These are phyloP conservation scores for Eulemur albifrons DNA, from an alignment of 2,797 vertebrate genomes.

Conservation along the genomic window DNA sequence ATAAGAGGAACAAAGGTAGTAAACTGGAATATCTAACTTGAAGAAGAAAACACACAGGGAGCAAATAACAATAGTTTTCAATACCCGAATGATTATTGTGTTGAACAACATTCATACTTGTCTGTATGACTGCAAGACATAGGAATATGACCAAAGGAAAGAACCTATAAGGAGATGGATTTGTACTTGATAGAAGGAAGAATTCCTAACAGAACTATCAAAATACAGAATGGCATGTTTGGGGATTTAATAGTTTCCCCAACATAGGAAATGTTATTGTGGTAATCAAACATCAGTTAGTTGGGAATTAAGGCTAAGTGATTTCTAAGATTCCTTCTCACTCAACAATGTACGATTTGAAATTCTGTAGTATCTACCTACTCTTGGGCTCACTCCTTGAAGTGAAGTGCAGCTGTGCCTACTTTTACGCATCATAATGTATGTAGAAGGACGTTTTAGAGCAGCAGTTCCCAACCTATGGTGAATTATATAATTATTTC, in stretches of 20 bases:
- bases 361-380: neutral
- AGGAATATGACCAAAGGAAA: neutral
- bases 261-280: neutral
- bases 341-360: neutral
- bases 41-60: neutral
- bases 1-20: neutral
- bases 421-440: neutral
- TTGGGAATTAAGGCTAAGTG: neutral
- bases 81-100: neutral
- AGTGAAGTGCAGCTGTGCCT: neutral
- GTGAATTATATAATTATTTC: too few species aligned
- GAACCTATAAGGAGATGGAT: neutral
- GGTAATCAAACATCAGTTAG: neutral
- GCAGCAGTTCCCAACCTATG: too few species aligned
- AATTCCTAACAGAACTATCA: neutral
- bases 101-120: neutral
- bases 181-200: neutral
- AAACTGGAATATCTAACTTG: neutral
- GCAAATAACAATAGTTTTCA: neutral
- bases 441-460: neutral
- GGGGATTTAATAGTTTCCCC: neutral
- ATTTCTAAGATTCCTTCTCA: neutral
- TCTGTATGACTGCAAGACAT: neutral
- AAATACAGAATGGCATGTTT: neutral
- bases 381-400: neutral